phyloP scores from a whole-genome alignment of 2,113 vertebrate genomes.

The Nyctibius bracteatus region DNA sequence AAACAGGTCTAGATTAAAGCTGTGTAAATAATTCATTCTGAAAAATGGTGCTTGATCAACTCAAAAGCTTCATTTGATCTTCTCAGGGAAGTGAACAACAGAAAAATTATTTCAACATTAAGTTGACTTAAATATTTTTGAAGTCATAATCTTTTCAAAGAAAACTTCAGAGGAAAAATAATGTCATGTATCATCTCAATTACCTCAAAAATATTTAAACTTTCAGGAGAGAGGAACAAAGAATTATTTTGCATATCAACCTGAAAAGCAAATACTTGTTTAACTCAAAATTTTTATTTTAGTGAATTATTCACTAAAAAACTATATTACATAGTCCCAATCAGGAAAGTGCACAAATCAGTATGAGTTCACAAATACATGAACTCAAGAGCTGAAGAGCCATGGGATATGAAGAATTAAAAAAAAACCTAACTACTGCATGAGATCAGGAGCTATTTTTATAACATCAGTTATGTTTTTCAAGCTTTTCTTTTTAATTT shows the following conservation, averaged over 20 bases:
- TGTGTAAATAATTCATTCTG: constrained; percentile 32
- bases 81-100: constrained; percentile 1
- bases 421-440: not conserved
- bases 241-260: not conserved
- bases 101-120: constrained; percentile 41
- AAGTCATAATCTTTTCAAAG: not conserved
- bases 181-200: not conserved
- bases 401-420: not conserved
- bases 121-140: constrained; percentile 7
- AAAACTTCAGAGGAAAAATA: constrained; percentile 32
- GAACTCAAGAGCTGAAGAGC: not conserved
- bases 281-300: not conserved
- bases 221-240: constrained; percentile 5
- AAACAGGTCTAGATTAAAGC: constrained; percentile 1
- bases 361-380: not conserved
- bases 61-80: constrained; percentile 47
- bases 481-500: not conserved
- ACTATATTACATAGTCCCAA: not conserved
- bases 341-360: not conserved
- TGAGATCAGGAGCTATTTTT: not conserved
- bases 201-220: not conserved
- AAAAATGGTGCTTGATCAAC: constrained; percentile 33
- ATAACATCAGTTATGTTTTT: not conserved
- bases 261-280: not conserved
- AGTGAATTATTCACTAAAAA: not conserved